These are phyloP conservation scores for Echeneis naucrates DNA, from an alignment of 2,797 vertebrate genomes.

Conservation along the genomic window DNA sequence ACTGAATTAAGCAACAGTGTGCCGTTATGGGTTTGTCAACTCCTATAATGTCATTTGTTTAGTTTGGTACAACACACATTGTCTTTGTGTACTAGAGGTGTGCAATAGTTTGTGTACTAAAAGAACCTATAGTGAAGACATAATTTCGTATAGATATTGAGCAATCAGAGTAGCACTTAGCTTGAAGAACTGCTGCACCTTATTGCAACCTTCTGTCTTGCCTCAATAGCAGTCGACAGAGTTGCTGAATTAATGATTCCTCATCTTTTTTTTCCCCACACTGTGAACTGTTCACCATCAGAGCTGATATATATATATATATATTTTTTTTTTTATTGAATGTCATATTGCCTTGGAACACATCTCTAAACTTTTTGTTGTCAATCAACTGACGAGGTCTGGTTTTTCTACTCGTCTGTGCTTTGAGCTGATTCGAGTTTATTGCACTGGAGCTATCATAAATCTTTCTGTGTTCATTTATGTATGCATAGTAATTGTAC, in stretches of 20 bases:
- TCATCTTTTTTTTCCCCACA: background rate
- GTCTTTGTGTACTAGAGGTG: too few species aligned
- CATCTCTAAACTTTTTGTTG: background rate
- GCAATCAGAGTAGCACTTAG: too few species aligned
- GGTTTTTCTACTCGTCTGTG: background rate
- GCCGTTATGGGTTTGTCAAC: too few species aligned
- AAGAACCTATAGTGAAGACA: background rate
- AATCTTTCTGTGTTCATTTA: conserved; percentile 3
- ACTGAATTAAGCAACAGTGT: too few species aligned
- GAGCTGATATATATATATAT: too few species aligned
- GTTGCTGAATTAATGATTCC: too few species aligned
- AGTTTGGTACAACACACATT: background rate
- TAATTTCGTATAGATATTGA: background rate
- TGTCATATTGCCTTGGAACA: too few species aligned
- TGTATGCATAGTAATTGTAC: background rate
- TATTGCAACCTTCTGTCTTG: too few species aligned
- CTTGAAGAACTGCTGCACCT: too few species aligned
- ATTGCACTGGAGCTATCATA: background rate
- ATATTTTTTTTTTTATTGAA: background rate
- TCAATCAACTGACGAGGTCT: background rate
- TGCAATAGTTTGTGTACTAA: background rate
- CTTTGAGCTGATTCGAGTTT: conserved; percentile 3
- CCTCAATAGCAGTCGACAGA: background rate
- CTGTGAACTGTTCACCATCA: background rate
- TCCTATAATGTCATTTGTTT: background rate